These are phyloP conservation scores for Aphidius gifuensis DNA, from an alignment of 1,140 invertebrate genomes.

Conservation along the genomic window DNA sequence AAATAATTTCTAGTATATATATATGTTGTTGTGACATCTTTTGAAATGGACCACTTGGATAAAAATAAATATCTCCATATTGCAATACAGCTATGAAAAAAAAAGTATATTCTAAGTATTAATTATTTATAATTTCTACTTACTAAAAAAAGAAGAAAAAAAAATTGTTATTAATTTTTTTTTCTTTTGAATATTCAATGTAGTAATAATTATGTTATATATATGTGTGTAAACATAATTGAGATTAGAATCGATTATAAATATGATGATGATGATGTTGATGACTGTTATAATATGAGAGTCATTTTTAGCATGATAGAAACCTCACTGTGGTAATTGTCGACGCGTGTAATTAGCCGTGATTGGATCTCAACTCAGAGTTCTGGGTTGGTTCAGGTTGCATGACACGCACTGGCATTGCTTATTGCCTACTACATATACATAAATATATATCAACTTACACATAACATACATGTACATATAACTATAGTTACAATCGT, in stretches of 20 bases:
- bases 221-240: conserved; percentile 1
- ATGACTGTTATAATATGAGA: not conserved
- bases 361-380: conserved; percentile 19
- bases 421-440: no score
- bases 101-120: no score
- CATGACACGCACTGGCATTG: not conserved
- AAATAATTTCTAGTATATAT: no score
- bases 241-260: conserved; percentile 10
- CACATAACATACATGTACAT: not conserved
- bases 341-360: conserved; percentile 22
- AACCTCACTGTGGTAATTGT: conserved; percentile 17
- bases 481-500: not conserved
- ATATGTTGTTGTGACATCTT: no score
- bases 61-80: conserved; percentile 21
- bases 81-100: no score
- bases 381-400: not conserved
- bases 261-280: conserved; percentile 7
- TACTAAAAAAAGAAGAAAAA: no score
- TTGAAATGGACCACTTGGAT: conserved; percentile 9
- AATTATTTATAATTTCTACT: no score
- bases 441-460: not conserved
- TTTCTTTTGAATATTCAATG: no score
- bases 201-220: no score
- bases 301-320: conserved; percentile 1
- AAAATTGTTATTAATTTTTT: no score